Conservation (phyloP, 2,113 vertebrate genomes). For the Poeciliopsis retropinna region DNA sequence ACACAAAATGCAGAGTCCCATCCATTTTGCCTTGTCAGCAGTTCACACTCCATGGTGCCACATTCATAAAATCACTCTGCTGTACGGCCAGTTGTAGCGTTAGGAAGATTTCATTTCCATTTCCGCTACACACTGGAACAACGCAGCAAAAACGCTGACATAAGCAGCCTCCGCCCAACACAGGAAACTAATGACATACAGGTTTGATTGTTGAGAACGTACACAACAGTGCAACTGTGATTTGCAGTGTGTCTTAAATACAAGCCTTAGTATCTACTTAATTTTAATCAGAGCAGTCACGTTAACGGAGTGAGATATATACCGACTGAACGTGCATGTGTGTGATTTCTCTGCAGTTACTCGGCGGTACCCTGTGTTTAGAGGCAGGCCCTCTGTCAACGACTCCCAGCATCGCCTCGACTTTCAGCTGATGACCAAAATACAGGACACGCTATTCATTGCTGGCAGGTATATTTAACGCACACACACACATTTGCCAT, state of each 20-base stretch:
- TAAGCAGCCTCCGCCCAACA: conserved; percentile 19
- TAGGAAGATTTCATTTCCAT: conserved; percentile 55
- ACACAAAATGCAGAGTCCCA: conserved; percentile 14
- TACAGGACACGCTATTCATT: conserved; percentile 98
- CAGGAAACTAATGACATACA: conserved; percentile 24
- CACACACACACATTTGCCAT: conserved; percentile 43
- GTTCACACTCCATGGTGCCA: conserved; percentile 14
- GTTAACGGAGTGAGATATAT: conserved; percentile 49
- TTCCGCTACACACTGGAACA: conserved; percentile 46
- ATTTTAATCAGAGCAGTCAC: conserved; percentile 66
- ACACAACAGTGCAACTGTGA: neutral
- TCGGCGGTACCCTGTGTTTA: conserved; percentile 96
- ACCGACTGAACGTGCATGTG: conserved; percentile 19
- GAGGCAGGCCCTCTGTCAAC: conserved; percentile 96
- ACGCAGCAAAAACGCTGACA: conserved; percentile 59
- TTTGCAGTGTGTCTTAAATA: neutral
- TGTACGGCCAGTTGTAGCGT: conserved; percentile 33
- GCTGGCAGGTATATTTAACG: conserved; percentile 90
- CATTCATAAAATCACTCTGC: conserved; percentile 48
- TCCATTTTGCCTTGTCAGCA: conserved; percentile 24
- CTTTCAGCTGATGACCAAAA: conserved; percentile 99
- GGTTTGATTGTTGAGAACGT: conserved; percentile 14
- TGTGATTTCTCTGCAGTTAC: conserved; percentile 88
- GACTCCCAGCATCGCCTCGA: conserved; percentile 98
- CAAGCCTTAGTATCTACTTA: conserved; percentile 82